Evolutionary conservation across 2,797 vertebrate genomes (phyloP).

Genomic region (Zonotrichia albicollis): DNA sequence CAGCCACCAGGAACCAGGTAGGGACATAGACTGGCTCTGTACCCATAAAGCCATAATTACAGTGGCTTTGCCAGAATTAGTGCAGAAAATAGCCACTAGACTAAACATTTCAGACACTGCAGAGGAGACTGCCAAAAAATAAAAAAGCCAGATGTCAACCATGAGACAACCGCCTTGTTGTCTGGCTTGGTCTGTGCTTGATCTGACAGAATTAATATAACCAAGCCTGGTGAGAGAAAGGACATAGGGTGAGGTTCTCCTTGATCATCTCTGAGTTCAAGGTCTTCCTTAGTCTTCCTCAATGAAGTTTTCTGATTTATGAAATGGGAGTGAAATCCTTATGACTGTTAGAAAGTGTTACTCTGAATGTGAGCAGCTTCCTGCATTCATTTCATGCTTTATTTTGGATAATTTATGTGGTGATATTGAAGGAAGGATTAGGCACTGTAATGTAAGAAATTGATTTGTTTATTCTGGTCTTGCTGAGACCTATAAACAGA

Average conservation of each 20-base stretch:
- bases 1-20: neutral
- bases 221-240: neutral
- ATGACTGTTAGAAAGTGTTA: fast-evolving
- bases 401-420: neutral
- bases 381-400: neutral
- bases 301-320: neutral
- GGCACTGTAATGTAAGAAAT: neutral
- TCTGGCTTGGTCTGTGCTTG: neutral
- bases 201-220: neutral
- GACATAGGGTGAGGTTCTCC: neutral
- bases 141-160: neutral
- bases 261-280: neutral
- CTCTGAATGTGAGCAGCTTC: neutral
- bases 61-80: neutral
- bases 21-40: neutral
- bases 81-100: neutral
- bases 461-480: neutral
- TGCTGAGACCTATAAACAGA: neutral
- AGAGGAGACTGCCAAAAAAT: neutral
- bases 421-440: neutral
- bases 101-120: neutral
- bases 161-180: neutral
- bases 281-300: neutral
- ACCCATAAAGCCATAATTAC: neutral
- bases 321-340: neutral